phyloP scores from a whole-genome alignment of 2,797 vertebrate genomes.

The Acridotheres tristis region DNA sequence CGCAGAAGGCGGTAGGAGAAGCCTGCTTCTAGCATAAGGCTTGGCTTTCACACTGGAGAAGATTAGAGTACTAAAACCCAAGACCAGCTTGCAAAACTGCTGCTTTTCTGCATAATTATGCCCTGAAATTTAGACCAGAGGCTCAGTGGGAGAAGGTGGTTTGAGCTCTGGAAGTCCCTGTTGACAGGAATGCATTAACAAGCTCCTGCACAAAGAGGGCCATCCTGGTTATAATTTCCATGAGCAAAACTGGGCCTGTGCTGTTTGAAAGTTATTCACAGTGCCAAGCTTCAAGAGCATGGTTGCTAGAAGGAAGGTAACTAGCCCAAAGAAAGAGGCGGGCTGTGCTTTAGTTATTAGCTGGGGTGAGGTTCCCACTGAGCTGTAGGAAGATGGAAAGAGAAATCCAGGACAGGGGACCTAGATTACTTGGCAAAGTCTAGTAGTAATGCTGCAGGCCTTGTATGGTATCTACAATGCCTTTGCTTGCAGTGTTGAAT shows the following conservation, averaged over 20 bases:
- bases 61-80: neutral
- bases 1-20: constrained; percentile 83
- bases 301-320: neutral
- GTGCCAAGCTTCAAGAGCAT: neutral
- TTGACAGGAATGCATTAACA: neutral
- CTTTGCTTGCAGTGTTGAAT: neutral
- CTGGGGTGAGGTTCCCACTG: neutral
- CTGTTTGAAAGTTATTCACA: neutral
- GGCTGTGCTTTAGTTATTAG: neutral
- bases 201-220: neutral
- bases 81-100: neutral
- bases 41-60: neutral
- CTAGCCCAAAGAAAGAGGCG: neutral
- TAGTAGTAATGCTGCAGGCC: neutral
- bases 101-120: neutral
- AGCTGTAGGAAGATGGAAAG: neutral
- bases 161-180: neutral
- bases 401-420: neutral
- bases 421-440: neutral
- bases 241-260: neutral
- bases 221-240: neutral
- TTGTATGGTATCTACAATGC: neutral
- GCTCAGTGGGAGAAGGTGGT: neutral
- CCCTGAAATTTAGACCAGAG: neutral
- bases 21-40: neutral